A percentile compares a stretch with the other conserved stretches of the same genome.
These are phyloP conservation scores for Polymixis flavicincta DNA, from an alignment of 2,888 invertebrate species.

Conservation along the genomic window DNA sequence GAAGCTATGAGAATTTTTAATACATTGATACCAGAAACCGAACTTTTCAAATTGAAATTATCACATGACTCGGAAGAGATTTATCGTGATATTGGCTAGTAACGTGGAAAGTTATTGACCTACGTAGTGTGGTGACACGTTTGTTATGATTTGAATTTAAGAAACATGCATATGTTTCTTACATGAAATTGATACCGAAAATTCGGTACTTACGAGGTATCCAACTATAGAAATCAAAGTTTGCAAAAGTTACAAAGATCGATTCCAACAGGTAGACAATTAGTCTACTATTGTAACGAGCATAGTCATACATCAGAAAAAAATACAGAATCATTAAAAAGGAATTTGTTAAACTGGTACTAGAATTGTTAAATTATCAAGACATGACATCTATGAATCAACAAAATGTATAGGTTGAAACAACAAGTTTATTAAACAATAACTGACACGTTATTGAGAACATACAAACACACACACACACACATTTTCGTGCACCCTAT, in stretches of 20 bases:
- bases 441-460: conserved; percentile 20
- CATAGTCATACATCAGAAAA: conserved; percentile 2
- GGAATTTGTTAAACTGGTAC: neutral
- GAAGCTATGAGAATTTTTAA: too few species aligned
- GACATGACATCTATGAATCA: conserved; percentile 39
- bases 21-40: too few species aligned
- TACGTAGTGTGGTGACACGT: too few species aligned
- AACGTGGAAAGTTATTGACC: too few species aligned
- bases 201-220: too few species aligned
- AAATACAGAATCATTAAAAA: conserved; percentile 16
- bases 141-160: too few species aligned
- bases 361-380: conserved; percentile 28
- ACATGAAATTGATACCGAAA: too few species aligned
- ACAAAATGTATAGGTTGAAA: conserved; percentile 22
- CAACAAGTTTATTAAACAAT: conserved; percentile 27
- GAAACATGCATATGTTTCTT: too few species aligned
- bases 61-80: too few species aligned
- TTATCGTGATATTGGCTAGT: too few species aligned
- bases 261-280: neutral
- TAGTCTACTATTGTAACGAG: neutral
- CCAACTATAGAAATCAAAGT: neutral
- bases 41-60: too few species aligned
- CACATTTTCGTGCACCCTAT: conserved; percentile 18
- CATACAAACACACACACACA: neutral
- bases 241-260: neutral